These are phyloP conservation scores for cattle (Bos taurus) DNA, from an alignment of 2,113 vertebrate genomes.

Conservation along the genomic window ARS-UCD2.0 NC_037343.1:71095001-71095500, in stretches of 20 bases:
- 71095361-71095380: neutral
- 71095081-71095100: neutral
- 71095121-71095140: neutral
- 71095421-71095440: neutral
- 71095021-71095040: neutral
- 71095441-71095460: neutral
- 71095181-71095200: neutral
- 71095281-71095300: neutral
- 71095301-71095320: neutral
- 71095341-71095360: neutral
- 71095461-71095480: neutral
- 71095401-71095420: neutral
- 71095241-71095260: neutral
- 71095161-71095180: neutral
- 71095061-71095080: neutral
- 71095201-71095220: neutral
- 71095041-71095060: neutral
- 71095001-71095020: neutral
- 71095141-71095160: neutral
- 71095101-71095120: neutral
- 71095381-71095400: neutral
- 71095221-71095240: neutral
- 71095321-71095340: rapidly evolving
- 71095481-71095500: neutral
- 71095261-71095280: neutral